These are phyloP conservation scores for Leptoclinus maculatus DNA, from an alignment of 2,797 vertebrate species.

Conservation along the genomic window DNA sequence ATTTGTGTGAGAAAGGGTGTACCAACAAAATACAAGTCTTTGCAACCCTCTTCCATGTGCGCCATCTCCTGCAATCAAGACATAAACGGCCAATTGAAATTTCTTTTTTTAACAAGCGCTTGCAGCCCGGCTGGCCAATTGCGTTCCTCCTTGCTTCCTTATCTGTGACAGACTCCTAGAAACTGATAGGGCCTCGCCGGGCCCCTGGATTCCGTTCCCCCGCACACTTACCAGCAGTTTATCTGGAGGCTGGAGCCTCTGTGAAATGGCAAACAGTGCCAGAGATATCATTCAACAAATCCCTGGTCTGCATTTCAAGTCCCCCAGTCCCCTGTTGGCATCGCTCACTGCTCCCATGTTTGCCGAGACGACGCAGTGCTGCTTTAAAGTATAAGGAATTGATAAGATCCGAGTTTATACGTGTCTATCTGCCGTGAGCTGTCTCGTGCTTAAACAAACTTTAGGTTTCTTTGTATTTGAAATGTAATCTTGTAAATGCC, in stretches of 20 bases:
- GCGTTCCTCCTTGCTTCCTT: slow-evolving; percentile 71
- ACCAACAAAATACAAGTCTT: slow-evolving; percentile 36
- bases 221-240: slow-evolving; percentile 80
- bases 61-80: slow-evolving; percentile 63
- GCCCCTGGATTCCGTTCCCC: slow-evolving; percentile 84
- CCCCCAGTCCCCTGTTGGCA: slow-evolving; percentile 47
- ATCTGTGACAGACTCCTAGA: slow-evolving; percentile 83
- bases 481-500: neutral
- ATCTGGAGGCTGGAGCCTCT: slow-evolving; percentile 82
- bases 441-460: slow-evolving; percentile 20
- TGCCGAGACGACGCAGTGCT: slow-evolving; percentile 18
- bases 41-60: slow-evolving; percentile 57
- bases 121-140: slow-evolving; percentile 64
- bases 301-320: slow-evolving; percentile 65
- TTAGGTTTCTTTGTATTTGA: slow-evolving; percentile 21
- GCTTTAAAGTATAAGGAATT: slow-evolving; percentile 19
- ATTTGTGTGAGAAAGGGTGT: slow-evolving; percentile 31
- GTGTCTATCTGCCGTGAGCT: slow-evolving; percentile 18
- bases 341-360: slow-evolving; percentile 29
- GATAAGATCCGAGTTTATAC: slow-evolving; percentile 35
- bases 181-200: slow-evolving; percentile 77
- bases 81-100: slow-evolving; percentile 79
- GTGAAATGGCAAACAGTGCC: slow-evolving; percentile 76
- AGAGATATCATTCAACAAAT: slow-evolving; percentile 77
- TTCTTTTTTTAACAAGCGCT: slow-evolving; percentile 70